Percentiles rank a stretch among this genome's conserved stretches.
phyloP scores from a whole-genome alignment of 2,888 invertebrate species.

The Polyploca ridens region DNA sequence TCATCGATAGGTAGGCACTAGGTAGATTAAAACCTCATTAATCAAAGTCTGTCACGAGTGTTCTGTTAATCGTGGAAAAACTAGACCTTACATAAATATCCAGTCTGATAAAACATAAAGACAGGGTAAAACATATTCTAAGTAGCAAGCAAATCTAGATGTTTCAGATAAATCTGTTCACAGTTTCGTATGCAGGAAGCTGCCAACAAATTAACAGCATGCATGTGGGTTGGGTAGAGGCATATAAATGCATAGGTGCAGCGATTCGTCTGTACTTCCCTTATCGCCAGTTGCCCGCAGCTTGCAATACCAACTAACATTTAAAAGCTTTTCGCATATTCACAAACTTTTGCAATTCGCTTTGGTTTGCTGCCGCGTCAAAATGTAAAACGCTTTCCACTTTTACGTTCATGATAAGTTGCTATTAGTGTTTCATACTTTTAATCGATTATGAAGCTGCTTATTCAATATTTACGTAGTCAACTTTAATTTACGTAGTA shows the following conservation, averaged over 20 bases:
- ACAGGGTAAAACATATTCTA: background rate
- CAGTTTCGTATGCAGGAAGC: conserved; percentile 23
- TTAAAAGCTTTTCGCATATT: conserved; percentile 68
- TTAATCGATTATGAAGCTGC: conserved; percentile 8
- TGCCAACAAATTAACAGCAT: conserved; percentile 32
- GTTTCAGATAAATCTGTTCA: conserved; percentile 4
- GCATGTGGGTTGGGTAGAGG: conserved; percentile 12
- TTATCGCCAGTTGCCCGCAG: conserved; percentile 39
- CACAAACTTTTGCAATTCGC: conserved; percentile 71
- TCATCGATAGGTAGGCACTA: background rate
- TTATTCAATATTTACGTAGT: conserved; percentile 19
- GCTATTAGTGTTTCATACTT: conserved; percentile 2
- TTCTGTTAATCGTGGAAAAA: no score
- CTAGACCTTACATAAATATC: no score
- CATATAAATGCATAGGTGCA: conserved; percentile 9
- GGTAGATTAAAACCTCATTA: background rate
- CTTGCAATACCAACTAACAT: conserved; percentile 35
- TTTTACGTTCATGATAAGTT: conserved; percentile 28
- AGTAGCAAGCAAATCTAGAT: conserved; percentile 2
- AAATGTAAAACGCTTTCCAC: conserved; percentile 54
- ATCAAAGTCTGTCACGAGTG: background rate
- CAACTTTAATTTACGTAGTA: conserved; percentile 25
- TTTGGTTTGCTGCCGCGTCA: conserved; percentile 58
- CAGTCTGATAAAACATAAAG: background rate
- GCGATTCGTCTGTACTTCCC: conserved; percentile 26